Base-by-base conservation (phyloP, 2,888 invertebrate genomes). In the Dicranocentrus wangi region DNA sequence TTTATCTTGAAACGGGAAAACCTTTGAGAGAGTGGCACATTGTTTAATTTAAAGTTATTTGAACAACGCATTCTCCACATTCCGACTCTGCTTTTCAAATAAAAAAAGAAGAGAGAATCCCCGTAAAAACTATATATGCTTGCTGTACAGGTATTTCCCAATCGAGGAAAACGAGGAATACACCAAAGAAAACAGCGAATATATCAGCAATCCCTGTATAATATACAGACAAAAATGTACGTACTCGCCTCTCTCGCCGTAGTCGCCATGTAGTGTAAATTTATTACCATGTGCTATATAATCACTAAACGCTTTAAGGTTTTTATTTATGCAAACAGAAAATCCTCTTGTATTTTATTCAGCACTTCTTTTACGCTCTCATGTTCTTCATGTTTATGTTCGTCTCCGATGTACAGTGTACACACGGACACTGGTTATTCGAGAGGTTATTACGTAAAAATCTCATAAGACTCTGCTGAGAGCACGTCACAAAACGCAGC, bases 231-330 rank as follows among this genome's bases (percentile, higher is more conserved):
- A n/a, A n/a, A n/a, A n/a, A n/a, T n/a, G n/a, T n/a, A n/a, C n/a
- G n/a, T n/a, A n/a, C n/a, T n/a, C n/a, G n/a, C n/a, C n/a, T n/a
- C n/a, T n/a, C n/a, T n/a, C n/a, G n/a, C n/a, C n/a, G n/a, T n/a
- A n/a, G 32, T 32, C 19, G 1, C 61, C 28, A 28, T 61, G 61
- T 25, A 27, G 15, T 23, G 51, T 25, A 15, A 43, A 43, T 65
- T 65, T 69, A 51, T 69, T 10, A 25, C 28, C 70, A 70, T 70
- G 70, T 70, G 70, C 70, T 58, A 39, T 21, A 23, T 51, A 61
- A 61, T 63, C 51, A 63, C 42, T 17, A 72, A 47, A 58, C 17
- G 27, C 47, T 58, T 60, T 19, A 10, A 27, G 27, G 15, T 39
- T 60, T 66, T 66, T 43, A 66, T 47, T 66, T 43, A 58, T 71